These are phyloP conservation scores for Gymnocheta viridis DNA, from an alignment of 2,888 invertebrate species.

Conservation along the genomic window DNA sequence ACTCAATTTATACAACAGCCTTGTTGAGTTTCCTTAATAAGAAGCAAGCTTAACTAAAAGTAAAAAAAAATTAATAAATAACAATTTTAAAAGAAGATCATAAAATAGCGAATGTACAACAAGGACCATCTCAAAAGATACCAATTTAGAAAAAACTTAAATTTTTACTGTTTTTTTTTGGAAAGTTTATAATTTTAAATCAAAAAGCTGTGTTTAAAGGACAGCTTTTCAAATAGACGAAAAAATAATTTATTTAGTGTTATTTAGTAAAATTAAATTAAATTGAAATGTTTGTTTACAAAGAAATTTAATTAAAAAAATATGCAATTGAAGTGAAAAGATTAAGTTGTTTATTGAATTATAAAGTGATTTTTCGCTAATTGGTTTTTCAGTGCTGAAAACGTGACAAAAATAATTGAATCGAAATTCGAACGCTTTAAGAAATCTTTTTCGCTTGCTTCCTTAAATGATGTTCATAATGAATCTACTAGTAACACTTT, in stretches of 20 bases:
- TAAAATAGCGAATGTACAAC: conserved; percentile 81
- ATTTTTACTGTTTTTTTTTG: conserved; percentile 45
- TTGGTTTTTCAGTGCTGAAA: background rate
- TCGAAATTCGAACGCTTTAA: background rate
- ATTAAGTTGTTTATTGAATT: conserved; percentile 7
- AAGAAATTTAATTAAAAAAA: conserved; percentile 33
- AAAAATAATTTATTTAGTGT: conserved; percentile 44
- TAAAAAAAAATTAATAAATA: conserved; percentile 41
- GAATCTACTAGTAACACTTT: too few species aligned
- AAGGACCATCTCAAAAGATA: conserved; percentile 98
- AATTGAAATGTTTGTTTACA: conserved; percentile 24
- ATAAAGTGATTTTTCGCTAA: background rate
- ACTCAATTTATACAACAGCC: background rate
- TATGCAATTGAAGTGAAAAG: conserved; percentile 60
- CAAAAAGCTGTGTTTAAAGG: conserved; percentile 45
- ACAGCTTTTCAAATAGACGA: conserved; percentile 38
- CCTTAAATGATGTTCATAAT: too few species aligned
- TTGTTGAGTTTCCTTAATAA: conserved; percentile 14
- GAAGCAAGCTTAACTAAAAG: conserved; percentile 52
- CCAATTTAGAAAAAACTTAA: conserved; percentile 83
- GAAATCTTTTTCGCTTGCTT: too few species aligned
- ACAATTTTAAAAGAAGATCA: conserved; percentile 54
- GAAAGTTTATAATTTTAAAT: conserved; percentile 29
- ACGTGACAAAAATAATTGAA: too few species aligned
- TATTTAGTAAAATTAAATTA: conserved; percentile 39